Conservation (phyloP, 2,888 invertebrate species). For the Dasysyrphus albostriatus region DNA sequence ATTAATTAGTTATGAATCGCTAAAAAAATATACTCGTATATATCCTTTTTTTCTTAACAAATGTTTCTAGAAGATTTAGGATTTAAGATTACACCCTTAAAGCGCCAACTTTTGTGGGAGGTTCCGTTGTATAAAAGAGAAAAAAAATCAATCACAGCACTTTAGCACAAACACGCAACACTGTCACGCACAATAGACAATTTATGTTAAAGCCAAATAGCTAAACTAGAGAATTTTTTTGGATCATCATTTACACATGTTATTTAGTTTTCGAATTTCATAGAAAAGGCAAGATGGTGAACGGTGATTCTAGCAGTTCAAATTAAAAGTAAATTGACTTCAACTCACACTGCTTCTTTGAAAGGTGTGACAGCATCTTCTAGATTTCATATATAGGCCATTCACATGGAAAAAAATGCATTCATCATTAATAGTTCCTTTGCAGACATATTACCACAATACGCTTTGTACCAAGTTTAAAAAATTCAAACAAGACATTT, state of each 20-base stretch:
- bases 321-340: too few species aligned
- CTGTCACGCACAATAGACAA: constrained; percentile 8
- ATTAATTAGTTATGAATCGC: constrained; percentile 52
- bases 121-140: neutral
- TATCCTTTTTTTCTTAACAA: constrained; percentile 10
- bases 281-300: neutral
- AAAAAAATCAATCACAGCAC: constrained; percentile 8
- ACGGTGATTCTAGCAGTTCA: neutral
- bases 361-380: too few species aligned
- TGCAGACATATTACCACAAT: neutral
- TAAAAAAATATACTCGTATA: constrained; percentile 40
- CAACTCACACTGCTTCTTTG: too few species aligned
- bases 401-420: too few species aligned
- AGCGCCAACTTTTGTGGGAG: neutral
- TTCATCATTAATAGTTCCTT: too few species aligned
- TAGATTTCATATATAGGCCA: too few species aligned
- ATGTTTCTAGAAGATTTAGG: neutral
- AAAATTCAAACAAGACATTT: too few species aligned
- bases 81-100: neutral
- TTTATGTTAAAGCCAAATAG: constrained; percentile 18
- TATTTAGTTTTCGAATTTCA: constrained; percentile 12
- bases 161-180: neutral
- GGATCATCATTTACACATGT: constrained; percentile 42
- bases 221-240: constrained; percentile 5
- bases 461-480: too few species aligned